Percentiles rank a stretch among this genome's conserved stretches.
Evolutionary conservation across 2,888 invertebrate genomes (phyloP).

Genomic region (Philereme transversata): DNA sequence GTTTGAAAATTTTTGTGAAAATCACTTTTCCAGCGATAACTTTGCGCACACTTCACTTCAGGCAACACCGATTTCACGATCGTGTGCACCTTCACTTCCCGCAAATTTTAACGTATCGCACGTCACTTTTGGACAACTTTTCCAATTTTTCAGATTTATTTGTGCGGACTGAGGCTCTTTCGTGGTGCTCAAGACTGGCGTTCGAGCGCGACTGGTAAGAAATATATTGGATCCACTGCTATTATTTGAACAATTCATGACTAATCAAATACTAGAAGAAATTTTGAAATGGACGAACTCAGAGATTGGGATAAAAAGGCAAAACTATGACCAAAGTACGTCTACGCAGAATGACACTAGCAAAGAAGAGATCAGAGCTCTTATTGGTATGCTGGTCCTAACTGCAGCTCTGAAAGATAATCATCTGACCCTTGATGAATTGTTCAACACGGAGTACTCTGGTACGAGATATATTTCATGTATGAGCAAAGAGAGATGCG

Average conservation of each 20-base stretch:
- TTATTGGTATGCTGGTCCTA: constrained; percentile 28
- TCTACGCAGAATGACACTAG: too few species aligned
- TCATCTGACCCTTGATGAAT: constrained; percentile 37
- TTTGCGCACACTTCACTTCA: too few species aligned
- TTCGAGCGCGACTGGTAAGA: constrained; percentile 17
- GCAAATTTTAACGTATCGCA: too few species aligned
- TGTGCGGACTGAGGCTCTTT: too few species aligned
- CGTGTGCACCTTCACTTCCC: too few species aligned
- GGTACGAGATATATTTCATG: constrained; percentile 34
- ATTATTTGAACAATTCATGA: constrained; percentile 30
- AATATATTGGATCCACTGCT: constrained; percentile 14
- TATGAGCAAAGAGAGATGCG: constrained; percentile 39
- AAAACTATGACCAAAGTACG: too few species aligned
- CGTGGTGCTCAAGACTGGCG: too few species aligned
- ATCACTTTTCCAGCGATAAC: too few species aligned
- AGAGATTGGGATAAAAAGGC: constrained; percentile 19
- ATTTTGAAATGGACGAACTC: constrained; percentile 31
- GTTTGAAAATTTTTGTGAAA: too few species aligned
- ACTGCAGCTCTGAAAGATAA: constrained; percentile 37
- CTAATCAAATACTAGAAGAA: constrained; percentile 29
- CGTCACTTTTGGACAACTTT: too few species aligned
- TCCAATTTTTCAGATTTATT: too few species aligned
- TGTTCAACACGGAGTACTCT: constrained; percentile 33
- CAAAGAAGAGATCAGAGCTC: constrained; percentile 28
- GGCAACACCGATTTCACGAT: too few species aligned